Conservation (phyloP, 2,797 vertebrate genomes). For the Smutsia temminckii region DNA sequence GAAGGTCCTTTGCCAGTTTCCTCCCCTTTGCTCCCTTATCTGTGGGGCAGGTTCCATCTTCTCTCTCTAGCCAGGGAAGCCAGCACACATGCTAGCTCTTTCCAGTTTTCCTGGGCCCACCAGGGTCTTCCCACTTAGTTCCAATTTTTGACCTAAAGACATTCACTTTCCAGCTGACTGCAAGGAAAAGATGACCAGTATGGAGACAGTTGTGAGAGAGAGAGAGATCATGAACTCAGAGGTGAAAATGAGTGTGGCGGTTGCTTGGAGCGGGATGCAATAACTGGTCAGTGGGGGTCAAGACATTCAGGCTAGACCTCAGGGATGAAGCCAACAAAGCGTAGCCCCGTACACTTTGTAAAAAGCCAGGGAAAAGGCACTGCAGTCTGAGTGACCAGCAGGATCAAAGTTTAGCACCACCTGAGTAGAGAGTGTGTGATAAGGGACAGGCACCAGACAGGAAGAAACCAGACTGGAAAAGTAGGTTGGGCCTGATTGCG, state of each 20-base stretch:
- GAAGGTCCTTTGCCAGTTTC: not conserved
- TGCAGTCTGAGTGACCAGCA: not conserved
- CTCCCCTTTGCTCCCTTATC: not conserved
- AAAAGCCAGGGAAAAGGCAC: not conserved
- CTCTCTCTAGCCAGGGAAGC: not conserved
- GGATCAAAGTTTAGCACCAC: not conserved
- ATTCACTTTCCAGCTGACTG: not conserved
- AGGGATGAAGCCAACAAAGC: not conserved
- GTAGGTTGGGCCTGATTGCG: not conserved
- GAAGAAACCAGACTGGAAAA: constrained; percentile 18
- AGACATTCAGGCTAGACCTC: not conserved
- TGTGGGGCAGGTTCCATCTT: not conserved
- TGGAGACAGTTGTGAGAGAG: not conserved
- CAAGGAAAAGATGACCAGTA: not conserved
- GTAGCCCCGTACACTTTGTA: not conserved
- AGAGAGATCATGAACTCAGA: not conserved
- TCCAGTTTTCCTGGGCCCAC: not conserved
- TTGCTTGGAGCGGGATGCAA: not conserved
- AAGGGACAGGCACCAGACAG: not conserved
- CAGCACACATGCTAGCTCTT: not conserved
- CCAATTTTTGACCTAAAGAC: not conserved
- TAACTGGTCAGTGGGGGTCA: not conserved
- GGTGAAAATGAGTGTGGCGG: not conserved
- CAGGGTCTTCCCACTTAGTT: not conserved
- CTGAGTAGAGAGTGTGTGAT: not conserved